phyloP scores from a whole-genome alignment of 2,888 invertebrate genomes.

The Microchrysa polita region DNA sequence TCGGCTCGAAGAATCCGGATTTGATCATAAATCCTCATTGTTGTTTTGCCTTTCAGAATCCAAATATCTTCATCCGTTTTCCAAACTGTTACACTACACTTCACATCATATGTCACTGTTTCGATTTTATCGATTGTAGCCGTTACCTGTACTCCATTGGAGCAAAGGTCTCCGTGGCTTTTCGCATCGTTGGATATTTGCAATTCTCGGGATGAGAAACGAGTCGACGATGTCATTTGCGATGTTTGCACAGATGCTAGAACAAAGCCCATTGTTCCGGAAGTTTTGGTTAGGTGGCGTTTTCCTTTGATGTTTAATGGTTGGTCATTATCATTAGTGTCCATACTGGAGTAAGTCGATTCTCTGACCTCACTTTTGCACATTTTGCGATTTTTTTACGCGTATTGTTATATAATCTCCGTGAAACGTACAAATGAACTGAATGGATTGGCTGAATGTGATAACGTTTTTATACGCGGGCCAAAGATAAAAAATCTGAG shows the following conservation, averaged over 20 bases:
- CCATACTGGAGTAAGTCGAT: background rate
- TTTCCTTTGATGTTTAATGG: constrained; percentile 8
- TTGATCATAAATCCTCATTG: constrained; percentile 33
- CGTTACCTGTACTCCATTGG: constrained; percentile 11
- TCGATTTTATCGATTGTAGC: constrained; percentile 39
- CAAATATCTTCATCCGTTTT: constrained; percentile 28
- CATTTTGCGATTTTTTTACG: constrained; percentile 5
- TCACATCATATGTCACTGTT: constrained; percentile 39
- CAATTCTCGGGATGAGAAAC: constrained; percentile 15
- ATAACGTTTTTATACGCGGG: constrained; percentile 16
- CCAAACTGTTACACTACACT: constrained; percentile 36
- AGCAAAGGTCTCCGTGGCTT: background rate
- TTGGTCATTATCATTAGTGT: background rate
- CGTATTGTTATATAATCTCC: constrained; percentile 4
- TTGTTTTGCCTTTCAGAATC: constrained; percentile 21
- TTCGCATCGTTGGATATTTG: constrained; percentile 15
- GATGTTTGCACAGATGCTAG: constrained; percentile 12
- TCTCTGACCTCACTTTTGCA: background rate
- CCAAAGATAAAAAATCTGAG: constrained; percentile 19
- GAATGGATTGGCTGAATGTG: background rate
- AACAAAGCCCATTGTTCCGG: background rate
- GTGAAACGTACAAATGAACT: constrained; percentile 17
- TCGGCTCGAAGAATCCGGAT: constrained; percentile 23
- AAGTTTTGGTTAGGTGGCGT: background rate
- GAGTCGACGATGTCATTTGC: constrained; percentile 7